These are phyloP conservation scores for Bryconaethiops microstoma DNA, from an alignment of 2,797 vertebrate genomes.

Conservation along the genomic window DNA sequence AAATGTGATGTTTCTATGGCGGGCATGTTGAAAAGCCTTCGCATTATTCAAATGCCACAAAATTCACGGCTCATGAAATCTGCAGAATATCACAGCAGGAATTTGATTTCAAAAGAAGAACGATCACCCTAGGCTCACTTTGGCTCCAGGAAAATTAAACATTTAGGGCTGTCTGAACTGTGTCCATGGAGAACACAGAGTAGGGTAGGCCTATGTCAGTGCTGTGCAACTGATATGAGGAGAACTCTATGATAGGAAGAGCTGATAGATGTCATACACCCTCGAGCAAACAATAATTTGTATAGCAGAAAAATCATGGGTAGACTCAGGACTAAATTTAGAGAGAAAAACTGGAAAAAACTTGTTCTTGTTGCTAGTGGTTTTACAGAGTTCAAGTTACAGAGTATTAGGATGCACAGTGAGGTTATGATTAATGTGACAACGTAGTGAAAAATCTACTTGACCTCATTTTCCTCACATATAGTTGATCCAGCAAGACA, in stretches of 20 bases:
- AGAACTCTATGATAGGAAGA: neutral
- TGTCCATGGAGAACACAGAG: slow-evolving; percentile 5
- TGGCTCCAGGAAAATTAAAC: slow-evolving; percentile 3
- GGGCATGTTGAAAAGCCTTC: slow-evolving; percentile 2
- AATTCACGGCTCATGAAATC: slow-evolving; percentile 12
- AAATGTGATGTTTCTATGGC: neutral
- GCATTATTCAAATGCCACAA: slow-evolving; percentile 37
- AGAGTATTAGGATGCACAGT: too few relatives aligned
- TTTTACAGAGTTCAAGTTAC: too few relatives aligned
- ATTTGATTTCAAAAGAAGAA: slow-evolving; percentile 26
- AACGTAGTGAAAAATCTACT: too few relatives aligned
- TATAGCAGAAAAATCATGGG: neutral
- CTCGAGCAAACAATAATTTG: neutral
- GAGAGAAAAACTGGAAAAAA: too few relatives aligned
- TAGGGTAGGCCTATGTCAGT: neutral
- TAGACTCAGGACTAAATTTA: neutral
- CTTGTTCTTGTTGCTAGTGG: too few relatives aligned
- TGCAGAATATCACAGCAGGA: slow-evolving; percentile 18
- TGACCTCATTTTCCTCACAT: too few relatives aligned
- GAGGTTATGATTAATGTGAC: too few relatives aligned
- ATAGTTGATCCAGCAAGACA: too few relatives aligned
- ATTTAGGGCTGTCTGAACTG: neutral
- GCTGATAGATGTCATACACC: neutral
- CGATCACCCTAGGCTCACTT: neutral
- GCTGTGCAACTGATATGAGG: neutral